Evolutionary conservation across 2,888 invertebrate genomes (phyloP).

Genomic region (Parnassius glacialis): DNA sequence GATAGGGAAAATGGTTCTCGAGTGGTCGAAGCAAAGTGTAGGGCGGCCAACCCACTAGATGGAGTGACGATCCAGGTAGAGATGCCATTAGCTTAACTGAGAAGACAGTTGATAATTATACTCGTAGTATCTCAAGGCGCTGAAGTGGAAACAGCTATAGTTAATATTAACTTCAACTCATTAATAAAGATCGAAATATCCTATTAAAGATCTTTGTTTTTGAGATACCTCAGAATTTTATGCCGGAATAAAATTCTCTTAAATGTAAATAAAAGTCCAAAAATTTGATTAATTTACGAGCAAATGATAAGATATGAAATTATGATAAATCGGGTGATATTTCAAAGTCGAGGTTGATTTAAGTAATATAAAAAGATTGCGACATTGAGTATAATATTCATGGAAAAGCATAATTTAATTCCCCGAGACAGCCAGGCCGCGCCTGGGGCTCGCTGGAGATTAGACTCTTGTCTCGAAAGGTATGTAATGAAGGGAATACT

Average conservation of each 20-base stretch:
- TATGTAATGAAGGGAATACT: constrained; percentile 65
- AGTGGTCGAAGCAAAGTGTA: too few species aligned
- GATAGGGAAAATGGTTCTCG: too few species aligned
- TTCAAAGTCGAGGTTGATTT: constrained; percentile 46
- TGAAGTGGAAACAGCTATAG: too few species aligned
- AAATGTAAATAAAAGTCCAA: constrained; percentile 1
- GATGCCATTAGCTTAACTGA: too few species aligned
- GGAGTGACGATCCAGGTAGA: too few species aligned
- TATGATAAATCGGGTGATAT: constrained; percentile 53
- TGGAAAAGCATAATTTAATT: constrained; percentile 77
- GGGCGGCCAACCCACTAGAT: too few species aligned
- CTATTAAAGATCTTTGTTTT: too few species aligned
- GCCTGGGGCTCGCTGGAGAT: constrained; percentile 52
- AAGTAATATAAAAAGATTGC: constrained; percentile 64
- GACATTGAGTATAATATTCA: constrained; percentile 75
- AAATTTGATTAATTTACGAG: constrained; percentile 18
- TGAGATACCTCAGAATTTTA: not conserved
- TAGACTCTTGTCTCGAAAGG: constrained; percentile 65
- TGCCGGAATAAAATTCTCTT: not conserved
- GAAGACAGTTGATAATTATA: too few species aligned
- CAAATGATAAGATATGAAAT: constrained; percentile 20
- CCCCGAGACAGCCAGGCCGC: constrained; percentile 57
- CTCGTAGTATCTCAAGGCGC: too few species aligned
- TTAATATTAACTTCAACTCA: too few species aligned
- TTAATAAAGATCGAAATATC: too few species aligned